These are phyloP conservation scores for Drosophila orosa DNA, from an alignment of 1,140 invertebrate species.

Conservation along the genomic window DNA sequence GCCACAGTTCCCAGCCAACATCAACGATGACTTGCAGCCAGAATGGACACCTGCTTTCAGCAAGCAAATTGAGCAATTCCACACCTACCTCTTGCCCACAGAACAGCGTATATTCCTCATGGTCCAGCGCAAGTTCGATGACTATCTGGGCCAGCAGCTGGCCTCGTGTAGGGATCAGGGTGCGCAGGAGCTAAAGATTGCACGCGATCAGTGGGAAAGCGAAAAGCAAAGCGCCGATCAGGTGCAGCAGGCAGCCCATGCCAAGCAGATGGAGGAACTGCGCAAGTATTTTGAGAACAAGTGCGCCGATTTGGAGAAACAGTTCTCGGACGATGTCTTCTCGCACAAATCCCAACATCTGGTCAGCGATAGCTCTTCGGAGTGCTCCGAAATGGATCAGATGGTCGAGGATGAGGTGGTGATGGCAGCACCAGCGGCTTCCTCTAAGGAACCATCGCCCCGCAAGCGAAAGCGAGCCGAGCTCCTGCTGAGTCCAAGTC, in stretches of 20 bases:
- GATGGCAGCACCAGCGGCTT: neutral
- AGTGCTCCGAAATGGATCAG: slow-evolving; percentile 75
- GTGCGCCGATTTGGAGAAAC: slow-evolving; percentile 90
- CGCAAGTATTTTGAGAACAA: slow-evolving; percentile 91
- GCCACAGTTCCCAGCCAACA: slow-evolving; percentile 39
- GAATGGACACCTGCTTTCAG: slow-evolving; percentile 77
- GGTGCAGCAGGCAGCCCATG: slow-evolving; percentile 87
- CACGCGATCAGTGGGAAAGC: slow-evolving; percentile 80
- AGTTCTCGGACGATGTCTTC: slow-evolving; percentile 89
- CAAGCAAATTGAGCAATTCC: slow-evolving; percentile 83
- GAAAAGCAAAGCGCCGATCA: slow-evolving; percentile 66
- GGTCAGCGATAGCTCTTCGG: slow-evolving; percentile 69
- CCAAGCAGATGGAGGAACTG: slow-evolving; percentile 90
- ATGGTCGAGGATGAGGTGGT: slow-evolving; percentile 55
- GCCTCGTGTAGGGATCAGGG: slow-evolving; percentile 84
- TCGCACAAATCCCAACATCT: slow-evolving; percentile 87
- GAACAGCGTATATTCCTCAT: slow-evolving; percentile 84
- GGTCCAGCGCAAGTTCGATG: slow-evolving; percentile 85
- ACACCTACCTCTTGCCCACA: slow-evolving; percentile 82
- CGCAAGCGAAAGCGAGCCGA: slow-evolving; percentile 73
- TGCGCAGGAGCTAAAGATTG: slow-evolving; percentile 85
- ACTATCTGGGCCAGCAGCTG: slow-evolving; percentile 85
- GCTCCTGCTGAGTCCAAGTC: slow-evolving; percentile 74
- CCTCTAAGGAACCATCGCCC: slow-evolving; percentile 66
- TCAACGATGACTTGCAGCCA: slow-evolving; percentile 66